Base-by-base conservation (phyloP, 2,113 vertebrate genomes). In the Cyanoliseus patagonus region DNA sequence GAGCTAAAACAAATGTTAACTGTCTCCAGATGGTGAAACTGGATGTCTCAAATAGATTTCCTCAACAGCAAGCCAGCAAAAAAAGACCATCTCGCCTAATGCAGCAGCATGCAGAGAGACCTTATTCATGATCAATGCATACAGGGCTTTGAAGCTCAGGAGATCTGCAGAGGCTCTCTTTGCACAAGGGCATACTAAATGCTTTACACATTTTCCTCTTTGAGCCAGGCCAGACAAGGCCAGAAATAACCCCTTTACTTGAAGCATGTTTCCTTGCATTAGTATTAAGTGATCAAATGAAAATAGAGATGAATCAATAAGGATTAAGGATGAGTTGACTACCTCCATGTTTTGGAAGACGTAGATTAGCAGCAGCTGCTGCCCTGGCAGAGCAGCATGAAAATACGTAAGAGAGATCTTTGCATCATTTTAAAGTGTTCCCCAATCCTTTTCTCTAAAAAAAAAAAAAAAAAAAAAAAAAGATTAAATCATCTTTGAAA, bases 71-170 rank as follows among this genome's bases (percentile, higher is more conserved):
- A 97, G 92, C 83, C 90, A 95, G 89, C 28, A 95, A 97, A 96
- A 96, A 83, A 59, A 92, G 62, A 73, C 53, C 62, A 89, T 44
- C 53, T 95, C 86, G 74, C 67, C 95, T 94, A 96, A 76, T 49
- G 77, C 84, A 98, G 97, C 97, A 83, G 97, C 98, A 98, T 98
- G 98, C 98, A 98, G 93, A 98, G 98, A 98, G 98, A 98, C 98
- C 98, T 98, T 98, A 98, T 98, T 98, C 97, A 83, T 73, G 69
- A 95, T 46, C 5, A 9, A 44, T 3, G 83, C 3, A 70, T 3
- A 46, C 96, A 97, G 94, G 97, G 97, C 97, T 98, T 97, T 97
- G 97, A 93, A 96, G 92, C 63, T 31, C 92, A 61, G 61, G 93
- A 92, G 91, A 97, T 74, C 86, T 47, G 86, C 89, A 93, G 97